These are phyloP conservation scores for Mixornis gularis DNA, from an alignment of 2,113 vertebrate genomes.

Conservation along the genomic window DNA sequence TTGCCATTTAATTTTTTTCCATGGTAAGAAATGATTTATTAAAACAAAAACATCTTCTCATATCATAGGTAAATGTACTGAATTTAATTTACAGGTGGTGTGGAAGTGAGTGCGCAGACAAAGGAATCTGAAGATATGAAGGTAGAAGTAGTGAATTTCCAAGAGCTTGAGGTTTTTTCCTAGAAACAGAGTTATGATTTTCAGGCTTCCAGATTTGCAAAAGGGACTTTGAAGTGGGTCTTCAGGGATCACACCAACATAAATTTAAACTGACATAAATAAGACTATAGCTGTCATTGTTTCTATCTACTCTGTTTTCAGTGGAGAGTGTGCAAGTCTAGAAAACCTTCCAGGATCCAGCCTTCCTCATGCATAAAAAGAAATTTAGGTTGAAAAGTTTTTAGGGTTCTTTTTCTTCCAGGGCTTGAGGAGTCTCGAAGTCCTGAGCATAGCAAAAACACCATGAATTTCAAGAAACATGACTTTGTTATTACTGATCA, in stretches of 20 bases:
- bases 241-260: background rate
- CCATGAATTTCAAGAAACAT: background rate
- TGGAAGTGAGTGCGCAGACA: background rate
- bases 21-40: background rate
- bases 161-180: background rate
- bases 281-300: background rate
- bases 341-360: background rate
- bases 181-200: background rate
- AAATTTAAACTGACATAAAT: background rate
- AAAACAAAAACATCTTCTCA: background rate
- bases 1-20: background rate
- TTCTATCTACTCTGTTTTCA: background rate
- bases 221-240: background rate
- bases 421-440: background rate
- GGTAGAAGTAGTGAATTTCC: background rate
- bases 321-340: background rate
- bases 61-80: background rate
- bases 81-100: background rate
- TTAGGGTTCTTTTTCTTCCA: background rate
- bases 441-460: background rate
- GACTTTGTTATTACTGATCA: background rate
- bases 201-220: background rate
- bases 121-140: background rate
- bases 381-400: background rate
- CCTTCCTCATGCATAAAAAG: background rate